Base-by-base conservation (phyloP, 2,888 invertebrate genomes). In the Lottia scabra region DNA sequence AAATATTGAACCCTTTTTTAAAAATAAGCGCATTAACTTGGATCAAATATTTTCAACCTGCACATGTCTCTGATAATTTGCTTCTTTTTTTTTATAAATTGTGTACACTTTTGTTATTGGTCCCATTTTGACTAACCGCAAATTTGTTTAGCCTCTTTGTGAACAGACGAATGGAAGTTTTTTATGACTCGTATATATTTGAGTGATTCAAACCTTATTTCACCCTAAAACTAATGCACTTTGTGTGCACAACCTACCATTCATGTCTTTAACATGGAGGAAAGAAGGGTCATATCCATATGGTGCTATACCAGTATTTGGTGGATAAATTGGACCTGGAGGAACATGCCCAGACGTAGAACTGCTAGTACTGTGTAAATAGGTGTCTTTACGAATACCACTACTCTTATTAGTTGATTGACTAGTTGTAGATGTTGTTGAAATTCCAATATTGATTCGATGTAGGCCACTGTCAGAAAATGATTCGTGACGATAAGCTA, bases 341-440 rank as follows among this genome's bases (percentile, higher is more conserved):
- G 84, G 82, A 15, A 78, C 76, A 64, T 84, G 82, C n/a, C 82
- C 84, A 0, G 88, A 87, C 0, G 88, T 87, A 4, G 89, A 88
- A 12, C 88, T 88, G 71, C 84, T 86, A 43, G 84, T 87, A 69
- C 85, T 84, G 76, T 84, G 84, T 64, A 87, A 78, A 75, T 88
- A 88, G 69, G 87, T 85, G 69, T 88, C 88, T 13, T 96, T 96
- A 16, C 72, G 96, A 45, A 96, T 96, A 38, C 82, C 96, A 16
- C 97, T 97, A 68, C 82, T 84, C 90, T 97, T 98, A 67, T 95
- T 96, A 0, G 97, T 97, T 44, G 97, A 97, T 78, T 96, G 92
- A 0, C 96, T 97, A 0, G 98, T 98, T 0, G 97, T 98, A 75
- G 96, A 96, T 0, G 97, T 96, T 0, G 97, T 96, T 15, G 97